These are phyloP conservation scores for Pyrgus malvae DNA, from an alignment of 2,888 invertebrate species.

Conservation along the genomic window DNA sequence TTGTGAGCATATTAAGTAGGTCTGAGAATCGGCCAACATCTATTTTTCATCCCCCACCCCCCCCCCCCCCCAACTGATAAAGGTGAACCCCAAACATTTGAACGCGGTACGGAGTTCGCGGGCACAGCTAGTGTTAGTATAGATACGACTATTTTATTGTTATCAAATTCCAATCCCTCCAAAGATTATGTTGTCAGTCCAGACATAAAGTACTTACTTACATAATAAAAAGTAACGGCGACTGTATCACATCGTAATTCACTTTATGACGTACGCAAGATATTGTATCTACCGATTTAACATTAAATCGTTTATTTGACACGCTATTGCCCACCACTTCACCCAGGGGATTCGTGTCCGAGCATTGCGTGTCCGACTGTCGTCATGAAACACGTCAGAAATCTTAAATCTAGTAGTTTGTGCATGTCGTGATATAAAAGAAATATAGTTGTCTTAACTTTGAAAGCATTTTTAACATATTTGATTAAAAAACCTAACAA, in stretches of 20 bases:
- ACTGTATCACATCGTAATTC: conserved; percentile 13
- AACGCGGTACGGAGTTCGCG: no score
- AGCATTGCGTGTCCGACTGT: conserved; percentile 39
- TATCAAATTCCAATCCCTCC: conserved; percentile 10
- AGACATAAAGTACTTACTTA: conserved; percentile 17
- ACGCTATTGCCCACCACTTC: conserved; percentile 45
- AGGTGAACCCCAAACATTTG: no score
- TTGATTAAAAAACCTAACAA: no score
- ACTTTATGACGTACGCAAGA: conserved; percentile 22
- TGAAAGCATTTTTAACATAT: background rate
- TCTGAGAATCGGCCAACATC: no score
- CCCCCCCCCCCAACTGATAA: no score
- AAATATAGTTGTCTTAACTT: background rate
- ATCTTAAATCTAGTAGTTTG: conserved; percentile 1
- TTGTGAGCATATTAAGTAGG: no score
- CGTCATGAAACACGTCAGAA: conserved; percentile 3
- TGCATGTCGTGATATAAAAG: background rate
- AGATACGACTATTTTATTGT: conserved; percentile 13
- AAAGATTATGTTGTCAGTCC: conserved; percentile 15
- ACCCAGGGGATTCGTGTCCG: conserved; percentile 32
- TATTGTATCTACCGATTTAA: conserved; percentile 44
- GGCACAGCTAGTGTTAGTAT: no score
- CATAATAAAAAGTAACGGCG: conserved; percentile 23
- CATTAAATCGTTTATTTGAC: conserved; percentile 47
- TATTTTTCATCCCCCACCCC: no score